Conservation (phyloP, 2,888 invertebrate genomes). For the Temnothorax rugatulus region DNA sequence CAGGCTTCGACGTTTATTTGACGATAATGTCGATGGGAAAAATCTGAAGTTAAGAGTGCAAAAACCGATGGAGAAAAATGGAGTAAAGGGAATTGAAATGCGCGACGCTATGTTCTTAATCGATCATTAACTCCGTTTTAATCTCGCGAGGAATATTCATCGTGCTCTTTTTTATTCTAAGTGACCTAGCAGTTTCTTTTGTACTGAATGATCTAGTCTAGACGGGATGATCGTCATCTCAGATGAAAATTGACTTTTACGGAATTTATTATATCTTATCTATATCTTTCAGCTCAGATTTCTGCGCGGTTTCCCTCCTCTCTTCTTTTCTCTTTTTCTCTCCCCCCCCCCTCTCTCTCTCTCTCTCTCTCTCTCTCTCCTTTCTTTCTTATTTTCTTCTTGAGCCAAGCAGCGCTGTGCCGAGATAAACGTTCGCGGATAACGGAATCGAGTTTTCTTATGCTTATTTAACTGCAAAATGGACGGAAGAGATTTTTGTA, state of each 20-base stretch:
- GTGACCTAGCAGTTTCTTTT: not conserved
- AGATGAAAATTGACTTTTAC: conserved; percentile 30
- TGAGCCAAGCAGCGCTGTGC: not conserved
- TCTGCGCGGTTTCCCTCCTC: not conserved
- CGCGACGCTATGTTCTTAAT: conserved; percentile 9
- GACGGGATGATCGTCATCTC: conserved; percentile 26
- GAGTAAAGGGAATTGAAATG: conserved; percentile 13
- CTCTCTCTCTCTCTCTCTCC: not conserved
- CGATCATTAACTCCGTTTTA: conserved; percentile 36
- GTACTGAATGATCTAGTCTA: not conserved
- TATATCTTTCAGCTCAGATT: conserved; percentile 15
- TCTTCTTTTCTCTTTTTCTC: not conserved
- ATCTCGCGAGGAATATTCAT: conserved; percentile 19
- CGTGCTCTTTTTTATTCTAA: not conserved
- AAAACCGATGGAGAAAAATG: not conserved
- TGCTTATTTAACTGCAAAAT: conserved; percentile 38
- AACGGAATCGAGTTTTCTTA: conserved; percentile 23
- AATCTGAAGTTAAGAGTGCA: not conserved
- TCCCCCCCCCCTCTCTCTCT: not conserved
- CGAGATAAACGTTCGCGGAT: conserved; percentile 15
- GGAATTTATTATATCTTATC: conserved; percentile 41
- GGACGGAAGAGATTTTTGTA: conserved; percentile 9
- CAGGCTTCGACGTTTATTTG: not conserved
- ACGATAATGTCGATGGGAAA: not conserved
- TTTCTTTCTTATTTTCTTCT: conserved; percentile 5